Percentiles rank a stretch among this genome's conserved stretches.
Evolutionary conservation across 1,140 invertebrate species (phyloP).

Genomic region (Araneus ventricosus): DNA sequence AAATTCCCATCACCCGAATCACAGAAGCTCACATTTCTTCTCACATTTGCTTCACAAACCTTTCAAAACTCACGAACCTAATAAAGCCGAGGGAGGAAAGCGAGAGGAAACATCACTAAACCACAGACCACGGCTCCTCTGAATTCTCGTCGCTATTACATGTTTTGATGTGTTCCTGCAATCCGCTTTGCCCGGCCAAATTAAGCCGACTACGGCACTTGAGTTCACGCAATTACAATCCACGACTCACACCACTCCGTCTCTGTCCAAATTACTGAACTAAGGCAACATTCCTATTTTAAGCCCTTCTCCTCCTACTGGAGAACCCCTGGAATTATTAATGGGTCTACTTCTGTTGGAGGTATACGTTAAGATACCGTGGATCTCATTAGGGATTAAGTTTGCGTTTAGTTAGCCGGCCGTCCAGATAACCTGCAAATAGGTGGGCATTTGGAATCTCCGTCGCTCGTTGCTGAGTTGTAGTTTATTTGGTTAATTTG

Average conservation of each 20-base stretch:
- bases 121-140: neutral
- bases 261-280: conserved; percentile 29
- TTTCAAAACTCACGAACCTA: neutral
- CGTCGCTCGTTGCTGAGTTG: neutral
- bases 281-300: conserved; percentile 17
- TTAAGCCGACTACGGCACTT: conserved; percentile 39
- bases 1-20: neutral
- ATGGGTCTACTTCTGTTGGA: conserved; percentile 27
- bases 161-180: conserved; percentile 32
- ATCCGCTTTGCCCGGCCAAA: conserved; percentile 33
- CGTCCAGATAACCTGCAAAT: conserved; percentile 50
- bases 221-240: conserved; percentile 53
- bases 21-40: neutral
- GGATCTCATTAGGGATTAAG: conserved; percentile 50
- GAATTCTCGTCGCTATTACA: conserved; percentile 10
- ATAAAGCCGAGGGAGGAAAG: neutral
- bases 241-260: conserved; percentile 23
- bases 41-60: neutral
- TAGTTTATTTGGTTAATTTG: conserved; percentile 41
- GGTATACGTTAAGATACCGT: conserved; percentile 4
- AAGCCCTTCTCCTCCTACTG: conserved; percentile 34
- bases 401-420: conserved; percentile 49
- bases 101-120: neutral
- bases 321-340: conserved; percentile 35
- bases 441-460: neutral